phyloP scores from a whole-genome alignment of 2,113 vertebrate species.

The Leptobrachium leishanense region DNA sequence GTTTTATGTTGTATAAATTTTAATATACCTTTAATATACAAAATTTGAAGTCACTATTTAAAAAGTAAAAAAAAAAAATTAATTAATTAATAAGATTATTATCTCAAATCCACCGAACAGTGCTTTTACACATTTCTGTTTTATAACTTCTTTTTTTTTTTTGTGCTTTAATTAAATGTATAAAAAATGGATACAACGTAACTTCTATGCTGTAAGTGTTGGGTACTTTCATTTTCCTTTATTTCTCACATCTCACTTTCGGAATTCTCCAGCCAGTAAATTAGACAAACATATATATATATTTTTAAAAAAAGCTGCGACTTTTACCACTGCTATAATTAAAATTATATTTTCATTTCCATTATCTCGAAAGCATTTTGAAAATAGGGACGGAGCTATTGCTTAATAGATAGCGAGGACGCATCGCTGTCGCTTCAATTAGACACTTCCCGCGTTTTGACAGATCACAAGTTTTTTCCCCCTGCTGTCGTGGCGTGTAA shows the following conservation, averaged over 20 bases:
- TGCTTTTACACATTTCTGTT: too few species aligned
- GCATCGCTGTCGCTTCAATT: slow-evolving; percentile 38
- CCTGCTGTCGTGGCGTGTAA: slow-evolving; percentile 22
- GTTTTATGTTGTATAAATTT: too few species aligned
- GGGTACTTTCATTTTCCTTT: background rate
- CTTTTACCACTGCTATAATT: slow-evolving; percentile 37
- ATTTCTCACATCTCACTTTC: slow-evolving; percentile 8
- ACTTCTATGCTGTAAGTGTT: too few species aligned
- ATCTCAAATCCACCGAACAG: too few species aligned
- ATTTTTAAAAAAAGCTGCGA: background rate
- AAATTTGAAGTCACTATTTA: too few species aligned
- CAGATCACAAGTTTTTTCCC: slow-evolving; percentile 36
- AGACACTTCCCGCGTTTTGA: slow-evolving; percentile 39
- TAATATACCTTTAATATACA: too few species aligned
- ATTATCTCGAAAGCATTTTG: slow-evolving; percentile 30
- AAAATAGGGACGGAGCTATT: slow-evolving; percentile 19
- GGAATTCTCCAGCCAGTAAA: slow-evolving; percentile 21
- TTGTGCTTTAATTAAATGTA: too few species aligned
- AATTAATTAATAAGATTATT: too few species aligned
- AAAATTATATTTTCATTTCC: slow-evolving; percentile 39
- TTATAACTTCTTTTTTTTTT: too few species aligned
- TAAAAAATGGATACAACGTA: too few species aligned
- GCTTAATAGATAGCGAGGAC: slow-evolving; percentile 31
- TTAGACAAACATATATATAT: slow-evolving; percentile 8
- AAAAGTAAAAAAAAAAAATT: too few species aligned